These are phyloP conservation scores for Hymenochirus boettgeri DNA, from an alignment of 2,113 vertebrate genomes.

Conservation along the genomic window DNA sequence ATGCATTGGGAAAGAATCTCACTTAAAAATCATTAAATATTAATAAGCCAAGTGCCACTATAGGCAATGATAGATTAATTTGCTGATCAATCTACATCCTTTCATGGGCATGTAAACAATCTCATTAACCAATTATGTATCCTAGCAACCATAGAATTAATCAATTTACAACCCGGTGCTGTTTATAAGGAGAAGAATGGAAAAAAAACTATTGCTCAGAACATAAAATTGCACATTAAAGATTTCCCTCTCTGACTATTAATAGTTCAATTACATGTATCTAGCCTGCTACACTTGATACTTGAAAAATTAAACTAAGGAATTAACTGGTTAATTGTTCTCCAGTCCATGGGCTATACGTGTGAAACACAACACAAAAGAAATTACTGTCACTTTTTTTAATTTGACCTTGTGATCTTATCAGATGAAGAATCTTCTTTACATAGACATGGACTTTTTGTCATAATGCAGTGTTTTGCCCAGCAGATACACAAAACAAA, in stretches of 20 bases:
- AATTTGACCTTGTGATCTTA: too few relatives aligned
- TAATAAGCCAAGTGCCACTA: constrained; percentile 8
- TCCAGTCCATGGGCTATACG: too few relatives aligned
- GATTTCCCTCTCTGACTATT: not conserved
- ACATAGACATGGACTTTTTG: too few relatives aligned
- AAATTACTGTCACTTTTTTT: too few relatives aligned
- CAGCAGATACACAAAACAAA: too few relatives aligned
- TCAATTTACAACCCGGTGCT: constrained; percentile 21
- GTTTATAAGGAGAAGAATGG: constrained; percentile 8
- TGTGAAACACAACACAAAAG: too few relatives aligned
- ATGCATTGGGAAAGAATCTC: too few relatives aligned
- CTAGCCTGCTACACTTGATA: not conserved
- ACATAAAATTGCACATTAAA: not conserved
- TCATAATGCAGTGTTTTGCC: too few relatives aligned
- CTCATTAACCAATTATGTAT: constrained; percentile 30
- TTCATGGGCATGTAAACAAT: constrained; percentile 5
- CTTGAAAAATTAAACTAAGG: not conserved
- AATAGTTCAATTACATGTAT: not conserved
- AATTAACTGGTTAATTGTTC: too few relatives aligned
- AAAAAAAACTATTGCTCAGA: too few relatives aligned
- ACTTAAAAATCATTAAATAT: not conserved
- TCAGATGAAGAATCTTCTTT: too few relatives aligned
- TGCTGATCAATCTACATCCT: not conserved
- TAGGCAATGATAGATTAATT: constrained; percentile 17
- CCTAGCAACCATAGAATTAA: constrained; percentile 28